Conservation (phyloP, 2,797 vertebrate species). For the Hydrolagus colliei region DNA sequence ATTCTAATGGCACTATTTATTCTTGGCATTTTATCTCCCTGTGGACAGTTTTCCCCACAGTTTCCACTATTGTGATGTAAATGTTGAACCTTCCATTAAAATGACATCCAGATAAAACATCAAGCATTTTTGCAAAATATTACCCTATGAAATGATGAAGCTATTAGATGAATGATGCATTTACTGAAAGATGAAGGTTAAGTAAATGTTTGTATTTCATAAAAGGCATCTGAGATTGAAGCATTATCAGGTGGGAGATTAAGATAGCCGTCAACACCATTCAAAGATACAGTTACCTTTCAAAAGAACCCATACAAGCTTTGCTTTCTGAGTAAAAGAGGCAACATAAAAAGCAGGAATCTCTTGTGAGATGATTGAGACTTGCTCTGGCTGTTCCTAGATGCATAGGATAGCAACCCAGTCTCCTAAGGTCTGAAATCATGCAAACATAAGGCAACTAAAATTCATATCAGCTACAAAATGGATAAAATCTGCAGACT, state of each 20-base stretch:
- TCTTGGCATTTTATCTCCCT: slow-evolving; percentile 65
- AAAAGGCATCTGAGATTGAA: slow-evolving; percentile 57
- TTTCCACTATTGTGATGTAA: slow-evolving; percentile 86
- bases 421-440: slow-evolving; percentile 76
- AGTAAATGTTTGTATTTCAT: slow-evolving; percentile 55
- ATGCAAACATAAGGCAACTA: slow-evolving; percentile 69
- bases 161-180: slow-evolving; percentile 51
- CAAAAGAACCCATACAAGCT: slow-evolving; percentile 58
- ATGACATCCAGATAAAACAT: slow-evolving; percentile 92
- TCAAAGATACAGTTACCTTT: slow-evolving; percentile 64
- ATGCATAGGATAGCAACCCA: slow-evolving; percentile 55
- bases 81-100: slow-evolving; percentile 93
- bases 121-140: slow-evolving; percentile 57
- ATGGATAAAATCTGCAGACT: slow-evolving; percentile 16
- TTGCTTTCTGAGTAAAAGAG: slow-evolving; percentile 59
- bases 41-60: slow-evolving; percentile 64
- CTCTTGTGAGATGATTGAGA: slow-evolving; percentile 58
- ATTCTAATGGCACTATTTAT: slow-evolving; percentile 57
- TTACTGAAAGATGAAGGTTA: slow-evolving; percentile 51
- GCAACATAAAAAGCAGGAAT: slow-evolving; percentile 60
- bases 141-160: slow-evolving; percentile 64
- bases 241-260: slow-evolving; percentile 55
- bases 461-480: slow-evolving; percentile 90
- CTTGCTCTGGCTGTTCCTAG: slow-evolving; percentile 53
- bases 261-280: slow-evolving; percentile 56